These are phyloP conservation scores for Biston stratarius DNA, from an alignment of 2,888 invertebrate genomes.

Conservation along the genomic window DNA sequence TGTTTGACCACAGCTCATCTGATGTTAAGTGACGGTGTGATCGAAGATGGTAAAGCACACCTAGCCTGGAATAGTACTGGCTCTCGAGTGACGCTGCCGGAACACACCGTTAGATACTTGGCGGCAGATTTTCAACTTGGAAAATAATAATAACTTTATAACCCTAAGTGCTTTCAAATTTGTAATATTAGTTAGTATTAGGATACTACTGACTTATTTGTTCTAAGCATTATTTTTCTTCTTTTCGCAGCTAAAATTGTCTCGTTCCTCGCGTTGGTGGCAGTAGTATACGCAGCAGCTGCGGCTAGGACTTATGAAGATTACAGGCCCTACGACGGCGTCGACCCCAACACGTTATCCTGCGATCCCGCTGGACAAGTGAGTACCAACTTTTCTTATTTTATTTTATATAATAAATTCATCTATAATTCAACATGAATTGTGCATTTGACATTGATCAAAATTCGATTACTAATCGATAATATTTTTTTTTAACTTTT, in stretches of 20 bases:
- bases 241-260: conserved; percentile 53
- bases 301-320: background rate
- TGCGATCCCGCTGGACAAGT: conserved; percentile 74
- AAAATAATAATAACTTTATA: too few species aligned
- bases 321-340: conserved; percentile 48
- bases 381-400: conserved; percentile 24
- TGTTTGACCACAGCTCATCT: too few species aligned
- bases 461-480: too few species aligned
- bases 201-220: background rate
- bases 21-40: too few species aligned
- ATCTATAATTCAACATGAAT: too few species aligned
- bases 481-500: too few species aligned
- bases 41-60: too few species aligned
- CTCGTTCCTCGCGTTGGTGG: conserved; percentile 50
- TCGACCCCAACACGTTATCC: conserved; percentile 69
- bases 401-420: background rate
- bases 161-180: background rate
- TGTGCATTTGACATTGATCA: too few species aligned
- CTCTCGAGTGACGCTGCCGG: too few species aligned
- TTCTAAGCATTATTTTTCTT: conserved; percentile 12
- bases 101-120: too few species aligned
- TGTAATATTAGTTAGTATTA: background rate
- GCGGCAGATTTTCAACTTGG: too few species aligned
- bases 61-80: too few species aligned
- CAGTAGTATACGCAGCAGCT: conserved; percentile 44